phyloP scores from a whole-genome alignment of 2,797 vertebrate species.

The Gobionotothen gibberifrons region DNA sequence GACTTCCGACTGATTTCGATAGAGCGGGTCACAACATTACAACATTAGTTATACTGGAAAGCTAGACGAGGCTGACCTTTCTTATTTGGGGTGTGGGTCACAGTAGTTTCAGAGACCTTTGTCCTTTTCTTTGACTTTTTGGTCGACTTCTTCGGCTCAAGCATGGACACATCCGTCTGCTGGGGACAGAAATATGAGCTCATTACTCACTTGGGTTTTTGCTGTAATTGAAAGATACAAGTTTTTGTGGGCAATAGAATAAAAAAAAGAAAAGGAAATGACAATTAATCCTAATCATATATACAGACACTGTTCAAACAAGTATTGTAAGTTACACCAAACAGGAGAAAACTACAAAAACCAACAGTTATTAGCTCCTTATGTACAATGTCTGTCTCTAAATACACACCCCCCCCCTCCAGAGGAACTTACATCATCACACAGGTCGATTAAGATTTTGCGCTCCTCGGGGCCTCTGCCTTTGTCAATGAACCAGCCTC shows the following conservation, averaged over 20 bases:
- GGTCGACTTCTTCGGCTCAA: conserved; percentile 80
- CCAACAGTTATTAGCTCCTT: no score
- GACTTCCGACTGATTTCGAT: no score
- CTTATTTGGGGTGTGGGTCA: conserved; percentile 65
- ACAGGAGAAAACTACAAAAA: neutral
- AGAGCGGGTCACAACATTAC: no score
- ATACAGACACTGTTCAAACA: neutral
- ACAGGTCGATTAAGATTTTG: conserved; percentile 85
- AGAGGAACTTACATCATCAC: conserved; percentile 79
- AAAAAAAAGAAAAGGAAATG: neutral
- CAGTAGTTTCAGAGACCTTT: conserved; percentile 74
- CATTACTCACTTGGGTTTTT: neutral
- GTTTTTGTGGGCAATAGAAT: no score
- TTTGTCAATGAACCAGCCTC: conserved; percentile 92
- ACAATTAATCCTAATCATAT: neutral
- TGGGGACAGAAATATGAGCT: neutral
- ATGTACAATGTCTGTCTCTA: no score
- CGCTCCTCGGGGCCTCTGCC: conserved; percentile 67
- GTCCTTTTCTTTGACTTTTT: conserved; percentile 76
- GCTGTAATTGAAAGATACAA: neutral
- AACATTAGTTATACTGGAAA: no score
- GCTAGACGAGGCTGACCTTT: conserved; percentile 77
- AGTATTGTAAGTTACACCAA: neutral
- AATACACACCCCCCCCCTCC: neutral
- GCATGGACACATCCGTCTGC: conserved; percentile 79